Conservation (phyloP, 1,140 invertebrate species). For the Ostrea denselamellosa region DNA sequence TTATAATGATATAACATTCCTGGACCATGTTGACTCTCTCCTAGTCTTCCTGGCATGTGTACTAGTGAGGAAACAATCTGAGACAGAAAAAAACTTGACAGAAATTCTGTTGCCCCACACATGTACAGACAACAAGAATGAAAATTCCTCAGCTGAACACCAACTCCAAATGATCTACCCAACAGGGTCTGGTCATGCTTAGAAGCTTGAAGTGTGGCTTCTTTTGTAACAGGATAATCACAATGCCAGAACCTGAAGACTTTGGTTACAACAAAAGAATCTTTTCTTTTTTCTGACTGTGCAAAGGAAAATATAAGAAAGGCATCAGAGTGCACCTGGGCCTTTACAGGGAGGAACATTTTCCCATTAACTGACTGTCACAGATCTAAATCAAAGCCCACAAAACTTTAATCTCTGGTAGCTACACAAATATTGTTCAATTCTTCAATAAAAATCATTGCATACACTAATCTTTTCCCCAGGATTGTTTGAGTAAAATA, state of each 20-base stretch:
- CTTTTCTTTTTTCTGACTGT: not conserved
- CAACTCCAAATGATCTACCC: not conserved
- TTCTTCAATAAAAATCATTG: too few relatives aligned
- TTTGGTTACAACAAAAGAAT: slow-evolving; percentile 24
- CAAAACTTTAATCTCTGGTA: too few relatives aligned
- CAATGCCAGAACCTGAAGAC: slow-evolving; percentile 5
- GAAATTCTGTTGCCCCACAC: not conserved
- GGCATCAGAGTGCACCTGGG: not conserved
- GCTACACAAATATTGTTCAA: too few relatives aligned
- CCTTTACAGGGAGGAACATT: not conserved
- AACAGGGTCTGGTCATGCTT: slow-evolving; percentile 6
- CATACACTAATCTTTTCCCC: too few relatives aligned
- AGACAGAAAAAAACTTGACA: not conserved
- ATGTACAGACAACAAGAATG: slow-evolving; percentile 1
- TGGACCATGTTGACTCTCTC: too few relatives aligned
- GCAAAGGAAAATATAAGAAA: not conserved
- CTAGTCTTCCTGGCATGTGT: too few relatives aligned
- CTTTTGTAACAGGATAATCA: slow-evolving; percentile 33
- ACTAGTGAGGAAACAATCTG: too few relatives aligned
- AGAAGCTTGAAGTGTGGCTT: slow-evolving; percentile 6
- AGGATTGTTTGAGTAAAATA: too few relatives aligned
- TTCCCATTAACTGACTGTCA: not conserved
- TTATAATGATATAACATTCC: too few relatives aligned
- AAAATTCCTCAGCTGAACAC: not conserved
- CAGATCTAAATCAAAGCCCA: not conserved